Conservation (phyloP, 2,113 vertebrate species). For the Lanius collurio region DNA sequence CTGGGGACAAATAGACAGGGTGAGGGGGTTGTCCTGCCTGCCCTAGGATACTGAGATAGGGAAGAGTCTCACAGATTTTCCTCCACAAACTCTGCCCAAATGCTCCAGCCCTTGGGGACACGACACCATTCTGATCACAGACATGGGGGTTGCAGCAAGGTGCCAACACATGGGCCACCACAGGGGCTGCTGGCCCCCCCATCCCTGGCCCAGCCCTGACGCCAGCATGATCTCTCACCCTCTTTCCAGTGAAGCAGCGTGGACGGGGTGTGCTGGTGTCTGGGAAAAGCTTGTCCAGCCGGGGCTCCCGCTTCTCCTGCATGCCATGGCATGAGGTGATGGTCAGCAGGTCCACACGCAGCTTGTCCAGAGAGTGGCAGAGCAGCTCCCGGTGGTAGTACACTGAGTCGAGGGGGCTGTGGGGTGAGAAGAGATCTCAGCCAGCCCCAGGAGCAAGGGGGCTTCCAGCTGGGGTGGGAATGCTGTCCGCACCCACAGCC, state of each 20-base stretch:
- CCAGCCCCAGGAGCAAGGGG: background rate
- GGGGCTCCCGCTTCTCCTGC: conserved; percentile 86
- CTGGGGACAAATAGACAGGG: conserved; percentile 49
- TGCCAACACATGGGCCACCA: fast-evolving
- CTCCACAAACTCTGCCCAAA: background rate
- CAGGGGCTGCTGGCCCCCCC: background rate
- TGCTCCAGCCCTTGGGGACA: too few species aligned
- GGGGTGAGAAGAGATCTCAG: background rate
- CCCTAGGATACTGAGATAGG: fast-evolving
- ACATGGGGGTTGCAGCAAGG: fast-evolving
- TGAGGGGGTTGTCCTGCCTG: background rate
- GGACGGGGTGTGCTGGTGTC: conserved; percentile 84
- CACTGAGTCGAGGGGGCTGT: conserved; percentile 79
- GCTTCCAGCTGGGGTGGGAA: background rate
- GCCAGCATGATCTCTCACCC: conserved; percentile 61
- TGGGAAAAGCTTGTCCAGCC: conserved; percentile 92
- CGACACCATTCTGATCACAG: fast-evolving
- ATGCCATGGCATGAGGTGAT: conserved; percentile 91
- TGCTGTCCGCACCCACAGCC: fast-evolving
- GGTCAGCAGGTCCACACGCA: conserved; percentile 92
- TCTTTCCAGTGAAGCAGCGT: conserved; percentile 84
- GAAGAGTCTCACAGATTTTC: background rate
- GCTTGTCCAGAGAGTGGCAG: conserved; percentile 90
- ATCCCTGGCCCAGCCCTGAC: fast-evolving
- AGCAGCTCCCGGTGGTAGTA: conserved; percentile 95